These are phyloP conservation scores for Tipula lateralis DNA, from an alignment of 2,888 invertebrate genomes.

Conservation along the genomic window DNA sequence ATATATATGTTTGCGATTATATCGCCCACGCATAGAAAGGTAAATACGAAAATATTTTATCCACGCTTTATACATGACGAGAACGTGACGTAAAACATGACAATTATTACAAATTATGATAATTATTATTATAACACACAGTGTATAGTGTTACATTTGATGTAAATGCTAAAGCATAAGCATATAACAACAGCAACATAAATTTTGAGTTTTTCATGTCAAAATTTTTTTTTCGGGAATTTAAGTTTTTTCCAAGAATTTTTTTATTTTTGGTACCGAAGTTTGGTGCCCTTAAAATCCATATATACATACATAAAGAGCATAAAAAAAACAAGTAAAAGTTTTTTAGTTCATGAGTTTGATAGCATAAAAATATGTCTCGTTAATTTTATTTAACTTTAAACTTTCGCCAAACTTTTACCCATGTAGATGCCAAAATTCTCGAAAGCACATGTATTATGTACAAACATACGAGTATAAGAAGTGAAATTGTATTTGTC, in stretches of 20 bases:
- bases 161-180: not conserved
- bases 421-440: not conserved
- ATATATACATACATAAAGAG: not conserved
- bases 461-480: not conserved
- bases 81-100: not conserved
- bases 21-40: not conserved
- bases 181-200: not conserved
- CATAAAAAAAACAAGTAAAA: not conserved
- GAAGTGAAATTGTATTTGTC: not conserved
- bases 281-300: not conserved
- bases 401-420: not conserved
- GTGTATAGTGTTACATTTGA: not conserved
- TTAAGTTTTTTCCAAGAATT: not conserved
- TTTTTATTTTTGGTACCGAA: not conserved
- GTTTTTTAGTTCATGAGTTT: not conserved
- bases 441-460: not conserved
- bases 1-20: not conserved
- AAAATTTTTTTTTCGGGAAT: not conserved
- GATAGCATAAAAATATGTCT: not conserved
- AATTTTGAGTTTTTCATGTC: not conserved
- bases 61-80: not conserved
- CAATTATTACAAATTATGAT: conserved; percentile 19
- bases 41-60: not conserved
- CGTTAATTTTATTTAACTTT: conserved; percentile 24
- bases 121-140: not conserved